Percentiles rank a stretch among this genome's conserved stretches.
These are phyloP conservation scores for Phrynosoma platyrhinos DNA, from an alignment of 2,113 vertebrate genomes.

Conservation along the genomic window DNA sequence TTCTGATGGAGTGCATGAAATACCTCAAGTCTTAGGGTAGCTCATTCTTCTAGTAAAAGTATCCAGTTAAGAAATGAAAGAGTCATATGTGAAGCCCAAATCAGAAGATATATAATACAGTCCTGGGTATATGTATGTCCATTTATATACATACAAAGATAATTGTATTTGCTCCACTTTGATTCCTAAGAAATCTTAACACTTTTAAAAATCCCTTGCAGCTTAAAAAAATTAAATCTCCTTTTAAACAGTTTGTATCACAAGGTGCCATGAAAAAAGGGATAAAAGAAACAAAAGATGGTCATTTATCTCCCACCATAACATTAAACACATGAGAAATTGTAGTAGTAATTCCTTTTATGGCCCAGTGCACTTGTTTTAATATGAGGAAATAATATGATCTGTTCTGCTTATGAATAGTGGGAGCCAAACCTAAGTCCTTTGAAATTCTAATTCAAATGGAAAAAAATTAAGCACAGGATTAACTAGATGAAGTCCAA, in stretches of 20 bases:
- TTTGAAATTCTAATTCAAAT: not conserved
- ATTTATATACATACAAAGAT: not conserved
- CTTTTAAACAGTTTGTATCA: not conserved
- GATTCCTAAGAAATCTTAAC: not conserved
- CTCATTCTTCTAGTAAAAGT: too few relatives aligned
- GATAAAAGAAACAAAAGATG: not conserved
- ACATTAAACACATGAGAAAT: not conserved
- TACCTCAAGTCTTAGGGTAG: too few relatives aligned
- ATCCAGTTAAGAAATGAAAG: not conserved
- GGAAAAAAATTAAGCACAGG: not conserved
- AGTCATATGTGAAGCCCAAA: not conserved
- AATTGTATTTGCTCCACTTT: conserved; percentile 6
- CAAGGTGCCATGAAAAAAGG: not conserved
- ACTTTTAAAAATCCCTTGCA: not conserved
- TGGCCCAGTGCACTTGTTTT: not conserved
- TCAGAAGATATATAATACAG: not conserved
- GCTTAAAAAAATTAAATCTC: not conserved
- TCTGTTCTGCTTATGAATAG: not conserved
- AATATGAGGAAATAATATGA: not conserved
- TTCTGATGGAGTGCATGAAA: too few relatives aligned
- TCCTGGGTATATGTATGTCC: not conserved
- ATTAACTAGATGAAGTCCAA: not conserved
- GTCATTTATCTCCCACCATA: not conserved
- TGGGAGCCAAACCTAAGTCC: not conserved
- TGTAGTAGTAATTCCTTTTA: not conserved